Evolutionary conservation across 1,140 invertebrate species (phyloP), one percentile per base, ranked within the genome.

Genomic region (Atopsyche davidsoni): DNA sequence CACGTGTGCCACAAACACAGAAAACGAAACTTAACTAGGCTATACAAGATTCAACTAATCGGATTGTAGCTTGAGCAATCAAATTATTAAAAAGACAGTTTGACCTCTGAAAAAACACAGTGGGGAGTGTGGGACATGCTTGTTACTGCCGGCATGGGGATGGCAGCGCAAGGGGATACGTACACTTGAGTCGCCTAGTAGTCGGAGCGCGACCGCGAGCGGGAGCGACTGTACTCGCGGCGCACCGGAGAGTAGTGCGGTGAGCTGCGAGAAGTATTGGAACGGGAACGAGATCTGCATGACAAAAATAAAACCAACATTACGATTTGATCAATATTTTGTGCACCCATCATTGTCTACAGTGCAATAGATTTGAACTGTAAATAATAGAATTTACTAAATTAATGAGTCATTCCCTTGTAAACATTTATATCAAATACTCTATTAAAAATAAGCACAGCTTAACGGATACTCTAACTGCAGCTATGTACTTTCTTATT

Each of bases 211-310:
- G 68, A 67, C 59, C 72, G 77, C 69, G 73, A 78, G 55, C 85
- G 80, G 51, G 89, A 87, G 70, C 86, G 81, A 63, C 87, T 85
- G 67, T 82, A 85, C 62, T 79, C 82, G 68, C 86, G 80, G 47
- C 84, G 83, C 55, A 89, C 86, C 36, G 92, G 87, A 40, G 89
- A 92, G 72, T 91, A 87, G 3, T 84, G 87, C 45, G 83, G 85
- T 52, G 89, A 87, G 44, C 88, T 87, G 57, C 92, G 81, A 43
- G 85, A 79, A 39, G 91, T 93, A 63, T 85, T 89, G 35, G 76
- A 78, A 9, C 88, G 80, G 11, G 87, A 89, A 61, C 89, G 80
- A 31, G 79, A 83, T 19, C 81, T 69, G 24, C 64, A 62, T n/a
- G n/a, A 43, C 2, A 39, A 44, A 36, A 45, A 45, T 16, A 63